Evolutionary conservation across 2,113 vertebrate genomes (phyloP).

Genomic region (Gymnogyps californianus): DNA sequence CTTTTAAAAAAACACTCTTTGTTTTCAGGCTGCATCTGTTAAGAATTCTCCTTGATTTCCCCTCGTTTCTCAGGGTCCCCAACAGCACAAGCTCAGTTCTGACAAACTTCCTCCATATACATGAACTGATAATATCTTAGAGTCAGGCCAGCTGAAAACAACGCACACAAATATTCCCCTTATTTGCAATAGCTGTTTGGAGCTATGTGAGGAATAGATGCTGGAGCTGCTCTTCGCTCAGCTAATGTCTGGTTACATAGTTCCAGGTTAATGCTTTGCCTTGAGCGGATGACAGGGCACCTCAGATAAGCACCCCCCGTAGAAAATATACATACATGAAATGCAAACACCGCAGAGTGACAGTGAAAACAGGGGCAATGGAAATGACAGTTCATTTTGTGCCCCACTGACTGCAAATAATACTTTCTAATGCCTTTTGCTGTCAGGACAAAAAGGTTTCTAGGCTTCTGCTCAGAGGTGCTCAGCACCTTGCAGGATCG

Average conservation of each 20-base stretch:
- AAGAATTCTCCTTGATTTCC: not conserved
- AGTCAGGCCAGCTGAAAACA: not conserved
- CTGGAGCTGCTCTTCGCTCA: not conserved
- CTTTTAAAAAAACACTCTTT: not conserved
- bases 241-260: not conserved
- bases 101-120: not conserved
- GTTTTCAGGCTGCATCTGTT: not conserved
- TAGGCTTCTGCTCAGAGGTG: not conserved
- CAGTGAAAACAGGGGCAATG: not conserved
- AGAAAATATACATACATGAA: not conserved
- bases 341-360: not conserved
- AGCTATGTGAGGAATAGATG: not conserved
- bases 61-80: not conserved
- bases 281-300: not conserved
- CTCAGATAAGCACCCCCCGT: not conserved
- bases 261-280: not conserved
- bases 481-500: not conserved
- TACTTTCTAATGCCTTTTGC: not conserved
- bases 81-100: not conserved
- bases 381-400: not conserved
- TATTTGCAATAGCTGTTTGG: not conserved
- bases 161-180: not conserved
- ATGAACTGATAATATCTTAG: not conserved
- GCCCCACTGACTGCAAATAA: not conserved
- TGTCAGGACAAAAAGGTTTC: not conserved